phyloP scores from a whole-genome alignment of 53 echinoderm and acorn worm genomes.

The Stichopus horrens region DNA sequence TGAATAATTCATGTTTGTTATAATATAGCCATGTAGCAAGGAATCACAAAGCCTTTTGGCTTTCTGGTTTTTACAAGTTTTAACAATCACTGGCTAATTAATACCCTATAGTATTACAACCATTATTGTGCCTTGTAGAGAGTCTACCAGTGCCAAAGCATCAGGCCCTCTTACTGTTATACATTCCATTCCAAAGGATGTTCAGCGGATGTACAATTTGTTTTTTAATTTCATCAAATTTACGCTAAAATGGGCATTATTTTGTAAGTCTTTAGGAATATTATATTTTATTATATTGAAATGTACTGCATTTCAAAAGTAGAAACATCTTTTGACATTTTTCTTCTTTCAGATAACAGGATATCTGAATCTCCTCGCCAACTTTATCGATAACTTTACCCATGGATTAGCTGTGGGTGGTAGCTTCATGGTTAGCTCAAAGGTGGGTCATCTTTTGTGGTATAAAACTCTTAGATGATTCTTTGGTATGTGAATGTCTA shows the following conservation, averaged over 20 bases:
- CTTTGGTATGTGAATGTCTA: background rate
- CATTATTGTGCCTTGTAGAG: no score
- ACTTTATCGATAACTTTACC: slow-evolving; percentile 98
- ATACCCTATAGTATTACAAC: no score
- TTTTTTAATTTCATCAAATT: no score
- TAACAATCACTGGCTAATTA: no score
- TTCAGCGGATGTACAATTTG: background rate
- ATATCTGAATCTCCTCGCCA: slow-evolving; percentile 95
- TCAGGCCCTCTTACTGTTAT: no score
- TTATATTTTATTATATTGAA: background rate
- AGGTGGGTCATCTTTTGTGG: slow-evolving; percentile 53
- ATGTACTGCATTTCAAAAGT: background rate
- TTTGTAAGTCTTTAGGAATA: background rate
- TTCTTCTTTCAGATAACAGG: slow-evolving; percentile 53
- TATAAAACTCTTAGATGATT: background rate
- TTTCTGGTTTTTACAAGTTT: no score
- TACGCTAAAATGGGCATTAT: background rate
- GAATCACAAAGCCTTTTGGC: no score
- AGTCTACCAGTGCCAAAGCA: no score
- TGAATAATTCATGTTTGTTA: no score
- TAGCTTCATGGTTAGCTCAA: slow-evolving; percentile 90
- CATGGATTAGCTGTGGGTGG: slow-evolving; percentile 96
- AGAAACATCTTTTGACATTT: background rate
- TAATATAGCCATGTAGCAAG: no score
- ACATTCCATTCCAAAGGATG: background rate